Percentiles rank a stretch among this genome's conserved stretches.
Conservation (phyloP, 2,797 vertebrate genomes). For the Chelonia mydas region DNA sequence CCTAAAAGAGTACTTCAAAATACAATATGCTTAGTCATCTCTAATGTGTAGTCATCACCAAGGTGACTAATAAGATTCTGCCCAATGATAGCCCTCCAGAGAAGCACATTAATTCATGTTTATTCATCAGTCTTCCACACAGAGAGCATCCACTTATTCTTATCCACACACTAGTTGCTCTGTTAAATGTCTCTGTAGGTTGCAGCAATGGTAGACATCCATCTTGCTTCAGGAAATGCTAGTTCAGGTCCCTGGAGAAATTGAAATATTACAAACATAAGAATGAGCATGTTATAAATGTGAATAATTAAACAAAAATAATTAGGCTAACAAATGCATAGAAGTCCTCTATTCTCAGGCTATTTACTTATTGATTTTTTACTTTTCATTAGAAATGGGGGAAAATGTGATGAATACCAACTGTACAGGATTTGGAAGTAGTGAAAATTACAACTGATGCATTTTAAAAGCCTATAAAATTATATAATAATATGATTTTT, state of each 20-base stretch:
- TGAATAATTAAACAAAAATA: slow-evolving; percentile 52
- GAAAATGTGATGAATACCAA: neutral
- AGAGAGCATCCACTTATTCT: slow-evolving; percentile 1
- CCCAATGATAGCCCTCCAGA: neutral
- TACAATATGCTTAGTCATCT: slow-evolving; percentile 17
- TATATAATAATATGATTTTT: neutral
- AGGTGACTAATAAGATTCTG: slow-evolving; percentile 26
- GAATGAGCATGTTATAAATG: slow-evolving; percentile 14
- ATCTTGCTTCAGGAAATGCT: slow-evolving; percentile 33
- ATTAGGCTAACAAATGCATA: neutral
- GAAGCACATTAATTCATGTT: slow-evolving; percentile 18
- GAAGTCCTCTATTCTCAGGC: neutral
- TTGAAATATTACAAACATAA: slow-evolving; percentile 15
- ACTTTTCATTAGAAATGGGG: slow-evolving; percentile 22
- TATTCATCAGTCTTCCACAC: neutral
- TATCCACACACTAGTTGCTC: neutral
- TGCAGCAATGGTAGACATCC: neutral
- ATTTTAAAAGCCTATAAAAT: neutral
- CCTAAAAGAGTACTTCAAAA: neutral
- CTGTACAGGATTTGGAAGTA: neutral
- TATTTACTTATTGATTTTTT: neutral
- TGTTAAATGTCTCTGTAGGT: slow-evolving; percentile 3
- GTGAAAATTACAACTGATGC: neutral
- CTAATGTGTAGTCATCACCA: slow-evolving; percentile 28
- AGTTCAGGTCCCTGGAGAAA: slow-evolving; percentile 13